Conservation (phyloP, 2,888 invertebrate species). For the Xanthia togata region DNA sequence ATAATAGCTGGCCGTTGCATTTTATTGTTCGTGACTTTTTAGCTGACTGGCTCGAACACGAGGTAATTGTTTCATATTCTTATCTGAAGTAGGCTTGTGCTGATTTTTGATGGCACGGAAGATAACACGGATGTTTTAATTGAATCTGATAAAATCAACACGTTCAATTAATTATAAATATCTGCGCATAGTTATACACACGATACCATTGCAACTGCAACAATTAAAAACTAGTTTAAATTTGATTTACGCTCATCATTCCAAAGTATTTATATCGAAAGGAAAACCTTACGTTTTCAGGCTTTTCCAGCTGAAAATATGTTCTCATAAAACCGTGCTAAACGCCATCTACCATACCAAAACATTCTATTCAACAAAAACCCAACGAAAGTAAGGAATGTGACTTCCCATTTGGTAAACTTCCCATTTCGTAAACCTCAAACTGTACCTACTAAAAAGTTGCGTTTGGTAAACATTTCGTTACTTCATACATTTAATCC, state of each 20-base stretch:
- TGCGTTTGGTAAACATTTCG: too few species aligned
- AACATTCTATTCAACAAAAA: conserved; percentile 32
- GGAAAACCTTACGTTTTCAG: conserved; percentile 11
- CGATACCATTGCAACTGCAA: not conserved
- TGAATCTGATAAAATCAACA: not conserved
- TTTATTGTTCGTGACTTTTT: conserved; percentile 53
- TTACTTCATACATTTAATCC: too few species aligned
- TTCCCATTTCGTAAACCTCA: too few species aligned
- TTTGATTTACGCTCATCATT: not conserved
- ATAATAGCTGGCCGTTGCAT: conserved; percentile 46
- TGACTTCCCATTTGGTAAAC: too few species aligned
- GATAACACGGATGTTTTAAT: conserved; percentile 15
- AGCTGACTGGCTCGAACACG: conserved; percentile 15
- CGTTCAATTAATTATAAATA: not conserved
- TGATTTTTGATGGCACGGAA: not conserved
- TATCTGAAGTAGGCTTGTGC: conserved; percentile 24
- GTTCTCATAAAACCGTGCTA: not conserved
- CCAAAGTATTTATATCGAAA: not conserved
- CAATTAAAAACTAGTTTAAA: not conserved
- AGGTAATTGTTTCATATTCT: conserved; percentile 42
- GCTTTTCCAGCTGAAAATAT: conserved; percentile 1
- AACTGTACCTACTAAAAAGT: too few species aligned
- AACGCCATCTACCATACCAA: conserved; percentile 11
- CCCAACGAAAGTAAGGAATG: conserved; percentile 51
- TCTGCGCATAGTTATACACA: not conserved